Percentiles rank a stretch among this genome's conserved stretches.
Conservation (phyloP, 2,797 vertebrate species). For the Alosa sapidissima region DNA sequence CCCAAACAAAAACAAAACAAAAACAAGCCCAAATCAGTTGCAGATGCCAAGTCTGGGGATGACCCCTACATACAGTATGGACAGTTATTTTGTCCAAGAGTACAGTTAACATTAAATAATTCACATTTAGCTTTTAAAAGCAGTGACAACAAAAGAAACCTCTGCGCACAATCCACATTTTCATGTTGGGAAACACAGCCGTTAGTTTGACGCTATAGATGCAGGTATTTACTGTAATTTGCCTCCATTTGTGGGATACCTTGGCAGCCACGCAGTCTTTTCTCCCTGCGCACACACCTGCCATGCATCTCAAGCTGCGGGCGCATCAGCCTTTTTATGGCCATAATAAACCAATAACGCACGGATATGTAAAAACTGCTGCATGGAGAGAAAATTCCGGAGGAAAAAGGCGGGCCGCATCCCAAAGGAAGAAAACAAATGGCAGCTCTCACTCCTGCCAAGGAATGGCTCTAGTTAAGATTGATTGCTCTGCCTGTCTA, state of each 20-base stretch:
- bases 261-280: background rate
- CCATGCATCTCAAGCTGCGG: slow-evolving; percentile 22
- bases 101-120: background rate
- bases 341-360: slow-evolving; percentile 47
- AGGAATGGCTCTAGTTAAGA: slow-evolving; percentile 64
- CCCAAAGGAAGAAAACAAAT: slow-evolving; percentile 66
- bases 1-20: background rate
- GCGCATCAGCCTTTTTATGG: slow-evolving; percentile 37
- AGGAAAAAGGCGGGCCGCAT: slow-evolving; percentile 49
- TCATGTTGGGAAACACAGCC: background rate
- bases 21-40: background rate
- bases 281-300: background rate
- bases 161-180: background rate
- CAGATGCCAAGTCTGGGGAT: background rate
- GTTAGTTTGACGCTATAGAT: background rate
- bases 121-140: background rate
- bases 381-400: slow-evolving; percentile 30
- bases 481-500: slow-evolving; percentile 65
- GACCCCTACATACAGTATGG: background rate
- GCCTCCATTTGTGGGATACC: background rate
- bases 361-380: slow-evolving; percentile 51
- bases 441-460: slow-evolving; percentile 59
- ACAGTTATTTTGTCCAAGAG: background rate
- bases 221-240: background rate
- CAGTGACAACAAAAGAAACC: too few species aligned